These are phyloP conservation scores for Stegodyphus dumicola DNA, from an alignment of 1,140 invertebrate species.

Conservation along the genomic window DNA sequence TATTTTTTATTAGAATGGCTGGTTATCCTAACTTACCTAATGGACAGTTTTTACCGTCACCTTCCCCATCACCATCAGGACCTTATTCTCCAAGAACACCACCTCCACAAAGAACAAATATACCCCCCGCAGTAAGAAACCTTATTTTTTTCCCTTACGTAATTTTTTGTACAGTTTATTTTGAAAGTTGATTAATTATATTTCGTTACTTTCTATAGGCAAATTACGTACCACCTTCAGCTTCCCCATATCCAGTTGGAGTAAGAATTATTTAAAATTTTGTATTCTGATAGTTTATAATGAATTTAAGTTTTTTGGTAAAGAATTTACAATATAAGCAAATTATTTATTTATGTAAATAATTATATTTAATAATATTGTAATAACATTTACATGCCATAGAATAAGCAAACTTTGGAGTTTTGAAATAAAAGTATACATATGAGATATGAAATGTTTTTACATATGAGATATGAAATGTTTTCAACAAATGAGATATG, in stretches of 20 bases:
- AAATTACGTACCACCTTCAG: constrained; percentile 42
- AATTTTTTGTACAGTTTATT: not conserved
- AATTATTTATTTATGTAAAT: too few relatives aligned
- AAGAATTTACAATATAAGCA: too few relatives aligned
- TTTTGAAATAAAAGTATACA: too few relatives aligned
- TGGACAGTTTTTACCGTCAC: constrained; percentile 46
- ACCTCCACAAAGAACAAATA: constrained; percentile 54
- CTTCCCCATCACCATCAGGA: constrained; percentile 30
- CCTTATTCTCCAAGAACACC: constrained; percentile 49
- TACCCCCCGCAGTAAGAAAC: constrained; percentile 48
- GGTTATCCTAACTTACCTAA: constrained; percentile 39
- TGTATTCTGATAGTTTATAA: not conserved
- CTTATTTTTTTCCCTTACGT: not conserved
- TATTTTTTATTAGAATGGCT: constrained; percentile 13
- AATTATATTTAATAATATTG: too few relatives aligned
- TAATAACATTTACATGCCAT: too few relatives aligned
- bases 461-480: too few relatives aligned
- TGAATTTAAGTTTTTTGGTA: too few relatives aligned
- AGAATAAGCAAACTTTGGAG: too few relatives aligned
- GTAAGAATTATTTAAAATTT: constrained; percentile 10
- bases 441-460: too few relatives aligned
- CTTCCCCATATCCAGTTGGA: constrained; percentile 54
- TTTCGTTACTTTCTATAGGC: constrained; percentile 11
- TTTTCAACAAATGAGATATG: too few relatives aligned
- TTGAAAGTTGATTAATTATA: not conserved